Evolutionary conservation across 2,888 invertebrate genomes (phyloP).

Genomic region (Thera britannica): DNA sequence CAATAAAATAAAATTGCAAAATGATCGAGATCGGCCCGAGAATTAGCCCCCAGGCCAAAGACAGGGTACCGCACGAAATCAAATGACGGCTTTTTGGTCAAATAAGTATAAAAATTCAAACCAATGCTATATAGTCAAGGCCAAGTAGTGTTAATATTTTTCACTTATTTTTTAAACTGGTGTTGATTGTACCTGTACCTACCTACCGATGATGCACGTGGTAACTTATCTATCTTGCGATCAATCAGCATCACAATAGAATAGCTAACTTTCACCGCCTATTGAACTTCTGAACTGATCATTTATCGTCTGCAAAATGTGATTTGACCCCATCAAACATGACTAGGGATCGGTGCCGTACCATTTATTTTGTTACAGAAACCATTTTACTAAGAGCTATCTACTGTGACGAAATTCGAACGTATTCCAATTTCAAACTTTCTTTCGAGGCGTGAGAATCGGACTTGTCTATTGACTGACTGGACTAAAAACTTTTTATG

Average conservation of each 20-base stretch:
- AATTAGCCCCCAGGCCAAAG: no score
- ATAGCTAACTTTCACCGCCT: constrained; percentile 69
- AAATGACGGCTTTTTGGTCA: no score
- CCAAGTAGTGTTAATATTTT: background rate
- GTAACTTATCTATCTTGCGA: constrained; percentile 64
- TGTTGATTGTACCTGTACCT: constrained; percentile 29
- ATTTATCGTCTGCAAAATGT: constrained; percentile 55
- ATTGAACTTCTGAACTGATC: constrained; percentile 50
- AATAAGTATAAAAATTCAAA: no score
- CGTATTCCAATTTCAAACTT: background rate
- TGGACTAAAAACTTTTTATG: no score
- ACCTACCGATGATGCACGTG: constrained; percentile 55
- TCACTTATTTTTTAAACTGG: background rate
- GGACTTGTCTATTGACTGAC: background rate
- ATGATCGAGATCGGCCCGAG: no score
- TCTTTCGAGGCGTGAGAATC: constrained; percentile 1
- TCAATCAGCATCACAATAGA: constrained; percentile 72
- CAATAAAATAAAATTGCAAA: no score
- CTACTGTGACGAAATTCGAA: background rate
- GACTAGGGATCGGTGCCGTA: constrained; percentile 48
- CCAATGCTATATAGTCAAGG: no score
- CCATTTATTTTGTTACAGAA: constrained; percentile 10
- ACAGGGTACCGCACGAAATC: no score
- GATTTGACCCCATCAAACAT: constrained; percentile 63
- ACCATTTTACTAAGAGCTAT: constrained; percentile 1